phyloP scores from a whole-genome alignment of 2,113 vertebrate genomes.

The Suncus etruscus region DNA sequence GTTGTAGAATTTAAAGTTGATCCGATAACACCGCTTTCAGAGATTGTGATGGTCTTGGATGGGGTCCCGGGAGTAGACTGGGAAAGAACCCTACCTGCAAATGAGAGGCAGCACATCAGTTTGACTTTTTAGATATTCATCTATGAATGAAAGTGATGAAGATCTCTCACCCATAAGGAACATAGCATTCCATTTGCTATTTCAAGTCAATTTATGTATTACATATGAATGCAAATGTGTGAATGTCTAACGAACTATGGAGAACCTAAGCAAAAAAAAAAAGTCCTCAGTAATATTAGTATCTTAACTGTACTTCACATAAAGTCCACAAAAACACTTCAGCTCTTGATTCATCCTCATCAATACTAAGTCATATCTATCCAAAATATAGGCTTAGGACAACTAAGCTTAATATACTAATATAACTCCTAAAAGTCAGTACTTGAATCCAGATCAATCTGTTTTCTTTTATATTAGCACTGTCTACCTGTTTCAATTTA shows the following conservation, averaged over 20 bases:
- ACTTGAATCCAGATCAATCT: constrained; percentile 9
- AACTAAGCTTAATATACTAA: background rate
- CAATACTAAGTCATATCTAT: background rate
- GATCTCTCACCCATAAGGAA: background rate
- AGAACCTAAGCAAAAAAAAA: constrained; percentile 12
- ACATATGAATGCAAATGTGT: constrained; percentile 12
- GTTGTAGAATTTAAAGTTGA: constrained; percentile 90
- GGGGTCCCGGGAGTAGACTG: constrained; percentile 93
- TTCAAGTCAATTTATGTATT: background rate
- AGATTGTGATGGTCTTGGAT: constrained; percentile 93
- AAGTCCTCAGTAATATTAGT: constrained; percentile 22
- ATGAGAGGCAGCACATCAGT: constrained; percentile 80
- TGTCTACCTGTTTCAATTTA: constrained; percentile 35
- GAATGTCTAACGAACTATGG: background rate
- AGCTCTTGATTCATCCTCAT: background rate
- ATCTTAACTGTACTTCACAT: constrained; percentile 15
- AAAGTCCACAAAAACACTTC: constrained; percentile 43
- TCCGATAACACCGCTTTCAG: constrained; percentile 91
- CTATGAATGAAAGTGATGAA: constrained; percentile 28
- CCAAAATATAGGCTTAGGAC: background rate
- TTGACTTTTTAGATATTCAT: constrained; percentile 40
- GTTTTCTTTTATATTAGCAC: background rate
- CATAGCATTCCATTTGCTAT: background rate
- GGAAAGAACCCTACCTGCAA: constrained; percentile 94
- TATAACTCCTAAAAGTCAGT: constrained; percentile 19